These are phyloP conservation scores for Oceanodroma tethys DNA, from an alignment of 2,113 vertebrate genomes.

Conservation along the genomic window DNA sequence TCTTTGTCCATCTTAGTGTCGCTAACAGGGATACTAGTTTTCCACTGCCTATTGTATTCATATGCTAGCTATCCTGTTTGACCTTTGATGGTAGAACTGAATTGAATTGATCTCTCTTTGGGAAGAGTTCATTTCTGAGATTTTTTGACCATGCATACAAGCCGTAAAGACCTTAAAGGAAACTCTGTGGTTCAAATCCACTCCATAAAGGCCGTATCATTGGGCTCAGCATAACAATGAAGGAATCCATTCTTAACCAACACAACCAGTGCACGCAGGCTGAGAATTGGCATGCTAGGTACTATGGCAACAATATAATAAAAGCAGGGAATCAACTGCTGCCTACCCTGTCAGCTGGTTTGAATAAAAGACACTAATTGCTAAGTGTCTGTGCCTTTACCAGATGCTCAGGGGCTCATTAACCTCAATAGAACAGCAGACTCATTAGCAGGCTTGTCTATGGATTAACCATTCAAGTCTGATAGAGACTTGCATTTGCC, in stretches of 20 bases:
- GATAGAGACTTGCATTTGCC: not conserved
- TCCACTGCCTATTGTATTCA: not conserved
- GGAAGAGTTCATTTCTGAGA: not conserved
- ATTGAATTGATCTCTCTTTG: not conserved
- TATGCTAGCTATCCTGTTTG: not conserved
- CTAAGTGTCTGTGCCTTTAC: constrained; percentile 25
- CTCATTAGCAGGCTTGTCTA: constrained; percentile 22
- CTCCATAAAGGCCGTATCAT: not conserved
- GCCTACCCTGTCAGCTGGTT: constrained; percentile 1
- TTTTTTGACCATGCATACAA: not conserved
- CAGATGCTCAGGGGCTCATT: constrained; percentile 36
- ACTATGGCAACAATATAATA: not conserved
- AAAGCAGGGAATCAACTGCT: not conserved
- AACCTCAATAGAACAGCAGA: constrained; percentile 32
- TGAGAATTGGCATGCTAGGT: not conserved
- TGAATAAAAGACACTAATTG: constrained; percentile 42
- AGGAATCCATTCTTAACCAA: not conserved
- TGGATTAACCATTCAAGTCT: constrained; percentile 19
- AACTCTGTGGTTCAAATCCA: not conserved
- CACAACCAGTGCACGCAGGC: not conserved
- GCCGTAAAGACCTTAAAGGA: not conserved
- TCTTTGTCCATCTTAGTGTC: not conserved
- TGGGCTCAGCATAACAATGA: not conserved
- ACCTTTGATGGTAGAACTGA: not conserved
- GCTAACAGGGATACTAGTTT: not conserved